Evolutionary conservation across 1,140 invertebrate species (phyloP), one percentile per base, ranked within the genome.

Genomic region (Drusus annulatus): DNA sequence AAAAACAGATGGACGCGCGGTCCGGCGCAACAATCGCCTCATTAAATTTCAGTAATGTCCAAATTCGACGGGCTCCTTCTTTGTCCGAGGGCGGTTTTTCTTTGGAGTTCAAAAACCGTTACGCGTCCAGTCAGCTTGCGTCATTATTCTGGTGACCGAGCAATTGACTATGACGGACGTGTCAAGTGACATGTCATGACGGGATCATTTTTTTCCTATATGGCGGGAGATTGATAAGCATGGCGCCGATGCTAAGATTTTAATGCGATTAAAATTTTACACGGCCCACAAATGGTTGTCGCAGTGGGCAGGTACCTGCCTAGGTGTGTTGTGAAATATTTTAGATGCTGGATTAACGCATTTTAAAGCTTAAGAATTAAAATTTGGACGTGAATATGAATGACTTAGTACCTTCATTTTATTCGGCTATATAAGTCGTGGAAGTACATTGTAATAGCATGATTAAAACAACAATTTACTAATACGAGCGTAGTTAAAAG

Each of bases 191-290:
- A 65, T 45, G 36, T 45, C 36, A 45, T n/a, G 62, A 65, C 28
- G 62, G 62, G 10, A 65, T 65, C 16, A 65, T 65, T 65, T 65
- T 63, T 65, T 65, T 65, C 56, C 56, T 23, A 23, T 17, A 19
- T 60, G 56, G 56, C 56, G 56, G 56, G 56, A 60, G 56, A 60
- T 60, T 60, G 56, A 21, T 23, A 23, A 17, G 56, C 17, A 21
- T 60, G 56, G 56, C 56, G 56, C 56, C 56, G 36, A 13, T 45
- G 13, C 10, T 45, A 60, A 60, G 56, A 21, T 15, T 60, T 21
- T 60, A 60, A 60, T 60, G 19, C 17, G 56, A 60, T 60, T 60
- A 60, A 21, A 60, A 60, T 23, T 60, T n/a, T 23, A 60, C 2
- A 5, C 36, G 36, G 36, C 36, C 36, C 10, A 13, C 36, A 45